These are phyloP conservation scores for Mesorhabditis sp. DNA, from an alignment of 2,888 invertebrate genomes.

Conservation along the genomic window DNA sequence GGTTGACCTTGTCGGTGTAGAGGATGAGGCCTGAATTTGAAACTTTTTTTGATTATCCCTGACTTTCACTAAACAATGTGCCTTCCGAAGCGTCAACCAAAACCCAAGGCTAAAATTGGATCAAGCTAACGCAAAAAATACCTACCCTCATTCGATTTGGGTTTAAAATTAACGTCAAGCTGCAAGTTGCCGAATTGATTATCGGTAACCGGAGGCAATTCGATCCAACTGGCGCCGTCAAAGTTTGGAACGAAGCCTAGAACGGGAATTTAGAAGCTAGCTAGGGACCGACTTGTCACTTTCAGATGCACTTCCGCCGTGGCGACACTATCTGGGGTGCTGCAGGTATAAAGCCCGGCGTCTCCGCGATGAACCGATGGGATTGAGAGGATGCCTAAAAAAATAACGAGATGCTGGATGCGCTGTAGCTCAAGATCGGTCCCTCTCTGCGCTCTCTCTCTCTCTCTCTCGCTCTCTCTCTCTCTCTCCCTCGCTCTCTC, in stretches of 20 bases:
- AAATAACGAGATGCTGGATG: neutral
- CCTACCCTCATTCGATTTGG: conserved; percentile 28
- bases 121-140: neutral
- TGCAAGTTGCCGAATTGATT: conserved; percentile 36
- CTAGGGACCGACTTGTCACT: neutral
- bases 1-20: conserved; percentile 21
- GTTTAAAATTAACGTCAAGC: conserved; percentile 36
- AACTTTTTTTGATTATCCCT: no score
- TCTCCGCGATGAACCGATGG: neutral
- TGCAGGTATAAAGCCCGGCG: neutral
- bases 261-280: neutral
- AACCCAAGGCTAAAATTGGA: no score
- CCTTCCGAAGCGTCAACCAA: no score
- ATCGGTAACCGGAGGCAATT: conserved; percentile 41
- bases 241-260: conserved; percentile 47
- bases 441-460: no score
- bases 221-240: conserved; percentile 35
- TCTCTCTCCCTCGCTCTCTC: neutral
- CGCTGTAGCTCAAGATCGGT: no score
- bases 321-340: neutral
- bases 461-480: no score
- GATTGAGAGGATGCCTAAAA: neutral
- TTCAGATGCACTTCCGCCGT: neutral
- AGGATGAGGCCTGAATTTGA: conserved; percentile 22
- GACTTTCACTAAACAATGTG: no score